Base-by-base conservation (phyloP, 2,888 invertebrate genomes). In the Sipha maydis region DNA sequence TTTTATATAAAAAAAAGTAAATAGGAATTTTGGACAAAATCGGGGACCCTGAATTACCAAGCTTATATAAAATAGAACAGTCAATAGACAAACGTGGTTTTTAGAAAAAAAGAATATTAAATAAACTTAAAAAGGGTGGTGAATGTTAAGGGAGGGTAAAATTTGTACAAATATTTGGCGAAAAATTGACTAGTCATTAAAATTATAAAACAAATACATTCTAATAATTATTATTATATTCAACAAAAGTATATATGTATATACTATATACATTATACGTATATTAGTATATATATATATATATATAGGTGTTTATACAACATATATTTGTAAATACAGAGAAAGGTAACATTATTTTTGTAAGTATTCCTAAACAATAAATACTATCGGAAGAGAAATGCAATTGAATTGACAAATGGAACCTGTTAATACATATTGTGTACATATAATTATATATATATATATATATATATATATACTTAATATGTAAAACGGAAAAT, bases 31-130 rank as follows among this genome's bases (percentile, higher is more conserved):
- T 80, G 86, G 80, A 80, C 75, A 88, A 88, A 88, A 85, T 88
- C 56, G 86, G 86, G 86, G 86, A 88, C 86, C 86, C 86, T 88
- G 86, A 88, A 88, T 88, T 88, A 88, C 86, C 86, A 88, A 88
- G 86, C 86, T 88, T 88, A 88, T 88, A 88, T 75, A 80, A 88
- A 88, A 88, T 80, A 88, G 86, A 48, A 86, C 86, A 88, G 86
- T 86, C 86, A 38, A 88, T 80, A 88, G 86, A 88, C 41, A 61
- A 73, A 88, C 38, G 80, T 88, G 80, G 80, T 67, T 88, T 79
- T 76, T 48, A 85, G 85, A 85, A 75, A 71, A 75, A 71, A 71
- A 69, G 48, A 85, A 77, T 31, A 31, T 28, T 67, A 85, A 85
- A 73, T 38, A 31, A 77, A 83, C 31, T 67, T 67, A 77, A 61